These are phyloP conservation scores for Lateolabrax maculatus DNA, from an alignment of 2,797 vertebrate species.

Conservation along the genomic window DNA sequence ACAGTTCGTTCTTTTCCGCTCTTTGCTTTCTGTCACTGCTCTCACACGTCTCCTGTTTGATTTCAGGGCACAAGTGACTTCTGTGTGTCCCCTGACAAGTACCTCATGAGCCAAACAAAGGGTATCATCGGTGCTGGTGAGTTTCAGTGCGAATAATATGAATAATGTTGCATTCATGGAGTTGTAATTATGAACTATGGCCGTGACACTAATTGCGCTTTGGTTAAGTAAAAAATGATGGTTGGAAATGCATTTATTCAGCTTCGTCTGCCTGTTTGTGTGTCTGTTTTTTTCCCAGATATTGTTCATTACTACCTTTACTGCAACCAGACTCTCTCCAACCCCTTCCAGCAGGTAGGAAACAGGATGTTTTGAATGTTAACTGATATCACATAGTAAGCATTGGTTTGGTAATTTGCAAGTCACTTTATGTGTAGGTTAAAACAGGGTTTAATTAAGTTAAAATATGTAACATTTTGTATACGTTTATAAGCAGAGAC, in stretches of 20 bases:
- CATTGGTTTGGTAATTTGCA: background rate
- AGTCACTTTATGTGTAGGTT: background rate
- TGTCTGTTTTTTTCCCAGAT: slow-evolving; percentile 81
- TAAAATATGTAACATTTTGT: background rate
- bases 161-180: slow-evolving; percentile 7
- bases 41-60: slow-evolving; percentile 21
- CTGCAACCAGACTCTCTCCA: slow-evolving; percentile 92
- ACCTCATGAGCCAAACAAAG: slow-evolving; percentile 91
- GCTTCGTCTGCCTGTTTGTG: background rate
- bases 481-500: background rate
- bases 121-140: slow-evolving; percentile 88
- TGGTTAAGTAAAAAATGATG: background rate
- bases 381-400: background rate
- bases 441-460: background rate
- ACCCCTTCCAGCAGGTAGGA: slow-evolving; percentile 96
- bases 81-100: slow-evolving; percentile 93
- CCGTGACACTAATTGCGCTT: slow-evolving; percentile 10
- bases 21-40: slow-evolving; percentile 10
- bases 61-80: slow-evolving; percentile 95
- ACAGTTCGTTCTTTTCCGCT: background rate
- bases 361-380: background rate
- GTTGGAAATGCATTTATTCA: background rate
- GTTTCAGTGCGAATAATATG: background rate
- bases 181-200: background rate
- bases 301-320: slow-evolving; percentile 95